A percentile compares a stretch with the other conserved stretches of the same genome.
Evolutionary conservation across 2,113 vertebrate genomes (phyloP).

Genomic region (Bubalus kerabau): DNA sequence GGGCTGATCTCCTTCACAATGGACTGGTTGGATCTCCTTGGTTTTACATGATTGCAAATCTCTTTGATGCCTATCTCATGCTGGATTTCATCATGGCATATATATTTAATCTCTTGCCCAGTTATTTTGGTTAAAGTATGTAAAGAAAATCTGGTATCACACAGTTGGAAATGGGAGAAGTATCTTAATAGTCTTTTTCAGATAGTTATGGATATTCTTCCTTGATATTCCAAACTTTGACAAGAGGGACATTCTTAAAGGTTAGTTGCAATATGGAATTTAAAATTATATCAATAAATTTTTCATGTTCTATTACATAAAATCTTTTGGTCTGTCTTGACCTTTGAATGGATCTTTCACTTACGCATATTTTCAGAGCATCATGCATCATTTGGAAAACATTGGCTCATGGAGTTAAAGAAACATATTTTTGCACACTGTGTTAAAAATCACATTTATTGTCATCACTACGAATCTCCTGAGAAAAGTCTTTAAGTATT

Average conservation of each 20-base stretch:
- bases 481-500: neutral
- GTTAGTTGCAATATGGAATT: neutral
- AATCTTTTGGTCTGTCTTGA: neutral
- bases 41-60: neutral
- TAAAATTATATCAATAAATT: neutral
- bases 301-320: neutral
- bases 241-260: neutral
- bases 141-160: neutral
- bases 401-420: neutral
- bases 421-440: neutral
- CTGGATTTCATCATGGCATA: neutral
- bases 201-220: neutral
- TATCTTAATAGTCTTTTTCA: neutral
- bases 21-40: too few species aligned
- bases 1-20: too few species aligned
- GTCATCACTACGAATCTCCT: neutral
- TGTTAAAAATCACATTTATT: neutral
- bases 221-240: neutral
- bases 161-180: neutral
- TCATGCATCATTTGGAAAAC: neutral
- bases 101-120: neutral
- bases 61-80: neutral
- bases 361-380: neutral
- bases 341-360: neutral
- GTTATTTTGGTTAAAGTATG: neutral